phyloP scores from a whole-genome alignment of 1,140 invertebrate genomes.

The Sarcophaga bullata region DNA sequence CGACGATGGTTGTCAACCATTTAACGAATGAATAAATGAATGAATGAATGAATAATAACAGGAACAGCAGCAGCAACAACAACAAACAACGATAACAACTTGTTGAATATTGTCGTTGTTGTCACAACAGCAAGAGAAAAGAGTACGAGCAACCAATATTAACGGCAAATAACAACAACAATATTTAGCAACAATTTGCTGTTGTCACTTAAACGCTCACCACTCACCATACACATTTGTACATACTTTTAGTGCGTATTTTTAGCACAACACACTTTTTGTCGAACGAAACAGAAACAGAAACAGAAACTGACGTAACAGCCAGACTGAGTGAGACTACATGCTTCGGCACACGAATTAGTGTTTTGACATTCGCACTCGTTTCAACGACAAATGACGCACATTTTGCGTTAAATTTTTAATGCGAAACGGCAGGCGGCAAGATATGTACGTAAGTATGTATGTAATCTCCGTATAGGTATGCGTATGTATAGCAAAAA shows the following conservation, averaged over 20 bases:
- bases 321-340: no score
- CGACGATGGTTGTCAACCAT: constrained; percentile 22
- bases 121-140: constrained; percentile 20
- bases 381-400: not conserved
- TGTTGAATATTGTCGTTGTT: constrained; percentile 19
- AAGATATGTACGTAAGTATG: no score
- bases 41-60: constrained; percentile 35
- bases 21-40: constrained; percentile 38
- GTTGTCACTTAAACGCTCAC: no score
- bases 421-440: no score
- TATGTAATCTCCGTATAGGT: no score
- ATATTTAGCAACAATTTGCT: constrained; percentile 23
- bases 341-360: not conserved
- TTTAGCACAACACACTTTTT: no score
- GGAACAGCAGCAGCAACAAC: constrained; percentile 3
- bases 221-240: no score
- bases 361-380: not conserved
- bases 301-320: no score
- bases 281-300: no score
- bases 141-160: not conserved
- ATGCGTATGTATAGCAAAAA: no score
- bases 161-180: constrained; percentile 27
- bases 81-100: constrained; percentile 39
- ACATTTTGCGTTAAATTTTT: not conserved
- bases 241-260: no score